phyloP scores from a whole-genome alignment of 64 coral and sea anemone genomes.

The Porites australiensis region DNA sequence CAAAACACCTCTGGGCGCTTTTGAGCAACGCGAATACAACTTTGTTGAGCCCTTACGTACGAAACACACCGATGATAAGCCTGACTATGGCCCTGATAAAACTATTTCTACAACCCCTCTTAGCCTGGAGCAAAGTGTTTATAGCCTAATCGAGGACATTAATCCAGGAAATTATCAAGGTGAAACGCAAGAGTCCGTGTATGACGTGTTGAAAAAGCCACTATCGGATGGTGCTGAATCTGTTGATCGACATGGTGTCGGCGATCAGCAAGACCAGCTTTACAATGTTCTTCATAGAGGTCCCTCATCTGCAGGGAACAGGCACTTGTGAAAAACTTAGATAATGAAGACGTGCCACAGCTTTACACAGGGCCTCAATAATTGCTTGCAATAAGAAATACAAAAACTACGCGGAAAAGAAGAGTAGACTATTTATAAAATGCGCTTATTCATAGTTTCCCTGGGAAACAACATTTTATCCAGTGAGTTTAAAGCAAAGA shows the following conservation, averaged over 20 bases:
- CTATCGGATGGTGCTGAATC: background rate
- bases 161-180: background rate
- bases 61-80: too few relatives aligned
- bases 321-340: too few relatives aligned
- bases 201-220: background rate
- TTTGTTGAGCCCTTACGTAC: background rate
- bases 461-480: too few relatives aligned
- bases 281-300: background rate
- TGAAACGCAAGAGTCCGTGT: background rate
- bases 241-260: background rate
- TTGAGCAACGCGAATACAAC: conserved; percentile 12
- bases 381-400: too few relatives aligned
- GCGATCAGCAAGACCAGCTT: background rate
- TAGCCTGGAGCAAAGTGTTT: background rate
- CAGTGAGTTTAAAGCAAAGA: too few relatives aligned
- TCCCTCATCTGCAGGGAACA: too few relatives aligned
- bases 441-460: too few relatives aligned
- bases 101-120: background rate
- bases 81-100: too few relatives aligned
- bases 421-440: too few relatives aligned
- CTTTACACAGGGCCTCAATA: too few relatives aligned
- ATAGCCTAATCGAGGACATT: background rate
- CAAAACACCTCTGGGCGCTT: background rate
- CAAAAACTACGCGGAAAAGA: too few relatives aligned
- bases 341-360: too few relatives aligned